These are phyloP conservation scores for Leptoteleia sp. DNA, from an alignment of 1,140 invertebrate species.

Conservation along the genomic window DNA sequence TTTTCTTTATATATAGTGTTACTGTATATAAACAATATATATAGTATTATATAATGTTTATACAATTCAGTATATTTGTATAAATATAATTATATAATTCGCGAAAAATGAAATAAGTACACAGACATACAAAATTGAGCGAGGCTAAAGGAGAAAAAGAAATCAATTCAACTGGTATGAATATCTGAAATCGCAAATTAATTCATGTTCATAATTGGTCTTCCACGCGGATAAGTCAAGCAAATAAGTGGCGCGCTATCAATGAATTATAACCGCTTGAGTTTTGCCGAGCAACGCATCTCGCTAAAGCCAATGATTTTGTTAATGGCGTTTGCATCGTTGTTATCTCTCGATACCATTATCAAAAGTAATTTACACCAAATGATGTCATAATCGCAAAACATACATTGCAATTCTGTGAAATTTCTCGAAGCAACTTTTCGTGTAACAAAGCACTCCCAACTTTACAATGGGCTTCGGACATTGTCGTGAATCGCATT, in stretches of 20 bases:
- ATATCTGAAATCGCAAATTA: slow-evolving; percentile 22
- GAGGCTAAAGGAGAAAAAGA: background rate
- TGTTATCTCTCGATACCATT: slow-evolving; percentile 23
- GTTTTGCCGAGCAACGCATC: slow-evolving; percentile 18
- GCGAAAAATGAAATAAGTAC: no score
- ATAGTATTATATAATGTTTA: no score
- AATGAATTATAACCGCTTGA: slow-evolving; percentile 36
- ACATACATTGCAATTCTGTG: no score
- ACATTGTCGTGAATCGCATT: no score
- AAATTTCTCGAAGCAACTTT: no score
- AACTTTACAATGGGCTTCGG: no score
- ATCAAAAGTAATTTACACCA: slow-evolving; percentile 6
- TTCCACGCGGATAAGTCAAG: slow-evolving; percentile 20
- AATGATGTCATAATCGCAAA: slow-evolving; percentile 27
- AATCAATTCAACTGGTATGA: slow-evolving; percentile 3
- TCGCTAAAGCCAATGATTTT: slow-evolving; percentile 27
- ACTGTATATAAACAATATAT: no score
- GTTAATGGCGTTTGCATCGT: slow-evolving; percentile 25
- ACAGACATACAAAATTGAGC: no score
- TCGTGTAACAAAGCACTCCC: no score
- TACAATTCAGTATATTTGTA: no score
- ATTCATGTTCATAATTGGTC: slow-evolving; percentile 25
- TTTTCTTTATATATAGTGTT: no score
- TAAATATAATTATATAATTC: no score
- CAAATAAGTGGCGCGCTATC: slow-evolving; percentile 34